Conservation (phyloP, 2,888 invertebrate genomes). For the Limenitis camilla region DNA sequence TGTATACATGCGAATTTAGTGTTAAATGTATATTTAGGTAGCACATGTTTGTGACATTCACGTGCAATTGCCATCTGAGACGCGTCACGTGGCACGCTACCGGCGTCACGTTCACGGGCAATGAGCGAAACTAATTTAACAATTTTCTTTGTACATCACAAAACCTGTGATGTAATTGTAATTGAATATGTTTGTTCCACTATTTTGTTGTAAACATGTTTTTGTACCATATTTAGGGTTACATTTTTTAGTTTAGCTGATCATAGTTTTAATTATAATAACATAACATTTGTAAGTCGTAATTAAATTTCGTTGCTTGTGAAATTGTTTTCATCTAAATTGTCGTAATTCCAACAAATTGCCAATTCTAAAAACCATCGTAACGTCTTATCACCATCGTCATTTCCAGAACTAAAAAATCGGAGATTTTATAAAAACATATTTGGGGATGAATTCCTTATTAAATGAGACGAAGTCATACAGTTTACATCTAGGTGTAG, state of each 20-base stretch:
- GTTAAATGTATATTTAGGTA: conserved; percentile 6
- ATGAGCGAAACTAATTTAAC: conserved; percentile 10
- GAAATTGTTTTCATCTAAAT: too few relatives aligned
- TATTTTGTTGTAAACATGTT: background rate
- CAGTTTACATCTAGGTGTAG: too few relatives aligned
- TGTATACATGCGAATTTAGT: background rate
- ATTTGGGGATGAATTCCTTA: too few relatives aligned
- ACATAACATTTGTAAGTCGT: too few relatives aligned
- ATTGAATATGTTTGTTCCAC: background rate
- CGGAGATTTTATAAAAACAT: too few relatives aligned
- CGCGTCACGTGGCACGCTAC: conserved; percentile 5
- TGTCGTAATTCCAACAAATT: too few relatives aligned
- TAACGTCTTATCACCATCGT: too few relatives aligned
- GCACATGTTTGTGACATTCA: conserved; percentile 4
- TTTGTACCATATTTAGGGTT: background rate
- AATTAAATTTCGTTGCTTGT: too few relatives aligned
- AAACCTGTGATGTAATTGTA: conserved; percentile 10
- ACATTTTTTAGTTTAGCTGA: background rate
- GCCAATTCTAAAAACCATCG: too few relatives aligned
- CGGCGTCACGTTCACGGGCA: conserved; percentile 9
- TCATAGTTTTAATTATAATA: too few relatives aligned
- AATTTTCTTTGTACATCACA: conserved; percentile 8
- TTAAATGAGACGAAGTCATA: too few relatives aligned
- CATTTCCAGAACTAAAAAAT: too few relatives aligned
- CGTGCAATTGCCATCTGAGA: conserved; percentile 5